Base-by-base conservation (phyloP, 2,113 vertebrate genomes). In the Verasper variegatus region DNA sequence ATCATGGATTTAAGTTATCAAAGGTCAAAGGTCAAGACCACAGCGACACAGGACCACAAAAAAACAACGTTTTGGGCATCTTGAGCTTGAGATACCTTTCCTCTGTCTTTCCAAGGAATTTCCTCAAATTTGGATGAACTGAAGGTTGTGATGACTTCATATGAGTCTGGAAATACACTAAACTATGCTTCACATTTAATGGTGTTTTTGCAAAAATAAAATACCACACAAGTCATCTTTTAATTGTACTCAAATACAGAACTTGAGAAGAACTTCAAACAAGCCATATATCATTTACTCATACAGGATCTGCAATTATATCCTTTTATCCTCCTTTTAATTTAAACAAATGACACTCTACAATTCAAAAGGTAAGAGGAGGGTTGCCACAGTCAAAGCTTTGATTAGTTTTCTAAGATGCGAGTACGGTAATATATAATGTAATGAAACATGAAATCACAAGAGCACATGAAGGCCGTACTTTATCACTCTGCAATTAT, bases 401-500 rank as follows among this genome's bases (percentile, higher is more conserved):
- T 61, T 35, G 37, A 23, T 79, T 58, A 45, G 40, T 70, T 26
- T 72, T 66, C 18, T 45, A 17, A 64, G 40, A 31, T 68, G 35
- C 37, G 9, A 69, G 65, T 74, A 7, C 27, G 37, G 23, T 47
- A 70, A 81, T 40, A 69, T 40, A 75, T 59, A 61, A 67, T 27
- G 27, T 40, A 69, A 54, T 64, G 42, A 81, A 74, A 73, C 75
- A 49, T 64, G 42, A 81, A 74, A 73, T 75, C 47, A 56, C 60
- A 78, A 60, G 63, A 67, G 47, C 70, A 59, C 31, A 70, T 63
- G 21, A 76, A 70, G 72, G 78, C 54, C 80, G 68, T 9, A 58
- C 78, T 76, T 81, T 54, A 78, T 79, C 71, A 66, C 62, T 69
- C 65, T 68, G 72, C 83, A 66, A 81, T 86, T 77, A 56, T 37